A percentile compares a stretch with the other conserved stretches of the same genome.
These are phyloP conservation scores for Bombus sibiricus DNA, from an alignment of 1,140 invertebrate genomes.

Conservation along the genomic window DNA sequence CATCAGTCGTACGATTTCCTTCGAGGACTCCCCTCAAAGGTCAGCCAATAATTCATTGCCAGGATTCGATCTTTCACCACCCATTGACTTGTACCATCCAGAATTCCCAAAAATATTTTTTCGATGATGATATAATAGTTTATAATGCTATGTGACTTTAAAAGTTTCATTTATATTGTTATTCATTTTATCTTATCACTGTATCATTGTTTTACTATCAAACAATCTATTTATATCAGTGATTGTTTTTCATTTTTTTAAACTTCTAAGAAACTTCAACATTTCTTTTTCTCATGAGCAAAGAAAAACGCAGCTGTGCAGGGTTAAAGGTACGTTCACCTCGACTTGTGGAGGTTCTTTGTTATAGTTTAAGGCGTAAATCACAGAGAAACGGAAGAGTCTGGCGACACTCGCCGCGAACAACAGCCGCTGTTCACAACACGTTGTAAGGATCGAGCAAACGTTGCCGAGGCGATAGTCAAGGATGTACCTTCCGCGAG, in stretches of 20 bases:
- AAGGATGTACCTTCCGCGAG: conserved; percentile 39
- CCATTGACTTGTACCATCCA: conserved; percentile 51
- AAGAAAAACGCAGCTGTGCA: neutral
- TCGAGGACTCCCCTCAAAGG: neutral
- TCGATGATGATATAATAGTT: neutral
- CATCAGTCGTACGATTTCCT: conserved; percentile 25
- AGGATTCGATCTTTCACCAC: conserved; percentile 45
- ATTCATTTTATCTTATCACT: neutral
- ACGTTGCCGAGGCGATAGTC: conserved; percentile 26
- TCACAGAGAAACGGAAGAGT: conserved; percentile 16
- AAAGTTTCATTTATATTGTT: neutral
- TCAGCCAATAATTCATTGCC: conserved; percentile 55
- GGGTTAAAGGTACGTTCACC: neutral
- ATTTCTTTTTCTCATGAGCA: neutral
- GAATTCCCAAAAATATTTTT: neutral
- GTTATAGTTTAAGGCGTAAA: conserved; percentile 3
- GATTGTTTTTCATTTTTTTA: neutral
- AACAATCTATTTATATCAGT: neutral
- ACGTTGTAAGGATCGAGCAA: conserved; percentile 19
- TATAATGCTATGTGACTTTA: neutral
- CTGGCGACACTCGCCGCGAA: conserved; percentile 29
- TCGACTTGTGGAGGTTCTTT: conserved; percentile 6
- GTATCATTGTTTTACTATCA: neutral
- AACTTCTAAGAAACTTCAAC: neutral
- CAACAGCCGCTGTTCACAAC: conserved; percentile 30